phyloP scores from a whole-genome alignment of 2,797 vertebrate species.

The Gephyroberyx darwinii region DNA sequence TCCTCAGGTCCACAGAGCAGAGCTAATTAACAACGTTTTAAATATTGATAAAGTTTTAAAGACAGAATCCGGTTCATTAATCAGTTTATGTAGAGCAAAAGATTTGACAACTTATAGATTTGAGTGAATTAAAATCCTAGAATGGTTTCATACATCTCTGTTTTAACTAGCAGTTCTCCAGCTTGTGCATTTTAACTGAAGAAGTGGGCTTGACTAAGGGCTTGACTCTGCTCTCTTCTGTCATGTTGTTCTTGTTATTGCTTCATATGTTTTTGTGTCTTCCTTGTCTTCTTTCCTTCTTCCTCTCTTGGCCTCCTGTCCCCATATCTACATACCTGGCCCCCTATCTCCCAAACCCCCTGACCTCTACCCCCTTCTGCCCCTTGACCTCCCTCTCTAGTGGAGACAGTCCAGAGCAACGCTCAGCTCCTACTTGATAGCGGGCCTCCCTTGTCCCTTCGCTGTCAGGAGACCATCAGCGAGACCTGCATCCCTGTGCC shows the following conservation, averaged over 20 bases:
- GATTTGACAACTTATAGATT: neutral
- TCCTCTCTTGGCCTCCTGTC: constrained; percentile 62
- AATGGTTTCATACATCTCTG: neutral
- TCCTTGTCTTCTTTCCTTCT: constrained; percentile 72
- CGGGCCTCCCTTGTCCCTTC: constrained; percentile 86
- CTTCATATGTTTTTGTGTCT: constrained; percentile 78
- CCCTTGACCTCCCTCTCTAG: constrained; percentile 85
- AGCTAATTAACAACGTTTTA: constrained; percentile 17
- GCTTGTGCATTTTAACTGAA: constrained; percentile 6
- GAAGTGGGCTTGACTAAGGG: constrained; percentile 54
- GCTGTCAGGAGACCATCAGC: constrained; percentile 93
- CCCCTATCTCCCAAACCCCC: constrained; percentile 47
- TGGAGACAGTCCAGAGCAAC: constrained; percentile 97
- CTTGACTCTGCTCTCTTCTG: constrained; percentile 67
- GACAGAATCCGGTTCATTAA: constrained; percentile 1
- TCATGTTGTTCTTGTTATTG: constrained; percentile 74
- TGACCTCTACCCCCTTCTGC: constrained; percentile 57
- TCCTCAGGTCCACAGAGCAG: constrained; percentile 9
- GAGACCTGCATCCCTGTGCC: constrained; percentile 97
- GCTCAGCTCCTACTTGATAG: constrained; percentile 93
- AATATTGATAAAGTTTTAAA: constrained; percentile 14
- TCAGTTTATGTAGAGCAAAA: neutral
- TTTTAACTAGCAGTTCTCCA: neutral
- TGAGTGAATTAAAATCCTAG: constrained; percentile 6
- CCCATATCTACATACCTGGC: constrained; percentile 77